A percentile compares a stretch with the other conserved stretches of the same genome.
Evolutionary conservation across 2,888 invertebrate species (phyloP).

Genomic region (Erannis defoliaria): DNA sequence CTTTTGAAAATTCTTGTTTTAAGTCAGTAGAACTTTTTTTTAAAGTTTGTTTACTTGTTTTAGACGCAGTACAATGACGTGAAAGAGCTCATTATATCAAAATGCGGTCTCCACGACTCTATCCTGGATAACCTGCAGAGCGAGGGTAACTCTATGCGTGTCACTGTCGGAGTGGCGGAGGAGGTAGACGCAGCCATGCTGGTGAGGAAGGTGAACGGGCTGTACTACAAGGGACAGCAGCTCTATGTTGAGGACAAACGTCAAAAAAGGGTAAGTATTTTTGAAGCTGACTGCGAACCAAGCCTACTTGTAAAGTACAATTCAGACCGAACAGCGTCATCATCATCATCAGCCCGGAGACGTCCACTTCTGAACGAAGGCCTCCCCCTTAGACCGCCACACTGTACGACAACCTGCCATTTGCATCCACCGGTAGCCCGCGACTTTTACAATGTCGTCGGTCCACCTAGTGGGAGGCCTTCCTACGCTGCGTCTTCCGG

Average conservation of each 20-base stretch:
- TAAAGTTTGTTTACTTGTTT: no score
- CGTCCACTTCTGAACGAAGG: no score
- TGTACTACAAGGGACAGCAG: conserved; percentile 45
- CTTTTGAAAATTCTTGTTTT: no score
- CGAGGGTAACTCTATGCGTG: conserved; percentile 47
- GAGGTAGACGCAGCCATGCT: conserved; percentile 54
- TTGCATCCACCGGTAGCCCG: no score
- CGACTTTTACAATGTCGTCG: no score
- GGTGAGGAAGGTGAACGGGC: conserved; percentile 51
- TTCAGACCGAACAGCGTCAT: no score
- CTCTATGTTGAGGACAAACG: conserved; percentile 53
- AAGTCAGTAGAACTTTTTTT: no score
- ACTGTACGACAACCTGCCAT: no score
- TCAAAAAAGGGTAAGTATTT: conserved; percentile 47
- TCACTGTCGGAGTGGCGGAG: conserved; percentile 56
- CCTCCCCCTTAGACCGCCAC: no score
- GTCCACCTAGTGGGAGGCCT: no score
- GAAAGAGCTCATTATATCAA: conserved; percentile 52
- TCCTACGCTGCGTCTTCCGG: no score
- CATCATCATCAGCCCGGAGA: no score
- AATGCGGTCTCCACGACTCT: conserved; percentile 52
- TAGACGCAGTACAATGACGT: conserved; percentile 56
- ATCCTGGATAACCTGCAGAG: conserved; percentile 55
- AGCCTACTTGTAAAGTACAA: neutral
- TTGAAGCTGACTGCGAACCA: neutral